Base-by-base conservation (phyloP, 2,113 vertebrate genomes). In the Apodemus speciosus region DNA sequence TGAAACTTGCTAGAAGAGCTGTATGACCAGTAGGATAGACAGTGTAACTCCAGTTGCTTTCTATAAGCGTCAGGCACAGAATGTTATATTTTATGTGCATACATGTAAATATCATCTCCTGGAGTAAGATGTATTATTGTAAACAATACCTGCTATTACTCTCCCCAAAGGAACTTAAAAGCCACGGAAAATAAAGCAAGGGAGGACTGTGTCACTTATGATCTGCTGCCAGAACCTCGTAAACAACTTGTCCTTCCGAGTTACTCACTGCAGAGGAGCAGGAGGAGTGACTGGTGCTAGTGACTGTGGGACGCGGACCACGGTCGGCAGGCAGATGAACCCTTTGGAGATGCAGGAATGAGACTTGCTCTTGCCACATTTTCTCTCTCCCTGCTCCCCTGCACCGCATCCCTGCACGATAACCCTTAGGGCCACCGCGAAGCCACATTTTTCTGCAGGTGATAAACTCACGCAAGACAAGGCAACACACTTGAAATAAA, bases 181-280 rank as follows among this genome's bases (percentile, higher is more conserved):
- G 92, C 40, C 49, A 93, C 25, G 75, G 69, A 95, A 94, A 92
- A 92, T 85, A 93, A 92, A 92, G 84, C 53, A 94, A 94, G 84
- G 89, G 38, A 2, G 18, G 40, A 85, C 27, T 71, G 18, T 77
- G 49, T 73, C 27, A 85, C 49, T 96, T 95, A 91, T 87, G 91
- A 71, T 93, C 40, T 80, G 35, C 77, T 72, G 58, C 38, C 40
- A 76, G 32, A 90, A 90, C n/a, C 89, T 72, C 83, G 56, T 51
- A 35, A 90, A 85, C 81, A 68, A 72, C 58, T 51, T 88, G 25
- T 86, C 27, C 25, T 80, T 35, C n/a, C 27, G 88, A 92, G 77
- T 79, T 93, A 92, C 90, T 79, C 88, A 88, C 18, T 27, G 93
- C 25, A 86, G 6, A n/a, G 30, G 93, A 13, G 30, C 46, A 4